Evolutionary conservation across 2,113 vertebrate genomes (phyloP).

Genomic region (Anguilla rostrata): DNA sequence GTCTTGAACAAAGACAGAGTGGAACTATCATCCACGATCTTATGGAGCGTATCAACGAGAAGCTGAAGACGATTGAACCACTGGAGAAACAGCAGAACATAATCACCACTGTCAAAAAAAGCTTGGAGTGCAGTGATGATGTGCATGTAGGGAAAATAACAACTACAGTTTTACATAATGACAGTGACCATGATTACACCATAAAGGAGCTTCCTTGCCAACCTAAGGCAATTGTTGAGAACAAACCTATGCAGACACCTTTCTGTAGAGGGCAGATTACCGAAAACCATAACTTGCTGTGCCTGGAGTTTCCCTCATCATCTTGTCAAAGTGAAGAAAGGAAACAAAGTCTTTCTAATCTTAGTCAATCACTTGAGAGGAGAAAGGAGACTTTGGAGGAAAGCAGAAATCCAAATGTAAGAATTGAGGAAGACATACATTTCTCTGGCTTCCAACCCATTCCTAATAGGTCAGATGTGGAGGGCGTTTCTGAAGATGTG

Average conservation of each 20-base stretch:
- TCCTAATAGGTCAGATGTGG: slow-evolving; percentile 31
- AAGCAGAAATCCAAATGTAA: slow-evolving; percentile 59
- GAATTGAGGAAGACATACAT: slow-evolving; percentile 42
- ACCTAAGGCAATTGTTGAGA: slow-evolving; percentile 76
- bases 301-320: slow-evolving; percentile 72
- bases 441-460: slow-evolving; percentile 45
- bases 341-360: slow-evolving; percentile 82
- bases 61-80: slow-evolving; percentile 84
- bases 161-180: slow-evolving; percentile 81
- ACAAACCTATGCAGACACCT: slow-evolving; percentile 84
- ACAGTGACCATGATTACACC: slow-evolving; percentile 82
- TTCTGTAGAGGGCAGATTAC: slow-evolving; percentile 80
- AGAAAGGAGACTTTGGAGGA: slow-evolving; percentile 69
- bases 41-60: slow-evolving; percentile 86
- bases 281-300: slow-evolving; percentile 67
- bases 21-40: slow-evolving; percentile 79
- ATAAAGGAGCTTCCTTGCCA: slow-evolving; percentile 84
- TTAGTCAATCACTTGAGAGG: slow-evolving; percentile 70
- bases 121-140: slow-evolving; percentile 65
- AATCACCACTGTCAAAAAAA: slow-evolving; percentile 61
- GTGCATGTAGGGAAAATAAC: slow-evolving; percentile 84
- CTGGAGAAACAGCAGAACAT: slow-evolving; percentile 71
- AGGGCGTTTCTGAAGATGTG: slow-evolving; percentile 6
- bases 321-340: slow-evolving; percentile 81
- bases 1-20: slow-evolving; percentile 63